Conservation (phyloP, 1,140 invertebrate genomes). For the Hyposmocoma kahamanoa region DNA sequence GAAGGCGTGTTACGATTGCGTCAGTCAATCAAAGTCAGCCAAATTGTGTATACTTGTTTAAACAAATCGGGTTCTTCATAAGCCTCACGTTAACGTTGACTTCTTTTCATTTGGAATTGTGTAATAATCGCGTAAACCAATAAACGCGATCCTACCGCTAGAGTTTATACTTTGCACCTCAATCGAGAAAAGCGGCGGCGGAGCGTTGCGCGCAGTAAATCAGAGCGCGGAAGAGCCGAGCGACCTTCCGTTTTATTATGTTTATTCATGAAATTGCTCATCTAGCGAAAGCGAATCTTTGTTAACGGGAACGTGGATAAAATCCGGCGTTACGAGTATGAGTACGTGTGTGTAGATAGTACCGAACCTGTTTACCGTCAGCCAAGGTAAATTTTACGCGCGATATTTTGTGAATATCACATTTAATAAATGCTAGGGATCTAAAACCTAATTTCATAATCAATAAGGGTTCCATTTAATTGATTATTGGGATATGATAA, state of each 20-base stretch:
- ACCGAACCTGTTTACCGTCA: too few species aligned
- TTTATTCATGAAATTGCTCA: constrained; percentile 66
- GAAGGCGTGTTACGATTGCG: too few species aligned
- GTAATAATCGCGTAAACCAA: background rate
- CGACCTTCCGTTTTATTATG: constrained; percentile 50
- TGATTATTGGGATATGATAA: too few species aligned
- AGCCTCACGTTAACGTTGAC: background rate
- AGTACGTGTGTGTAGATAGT: too few species aligned
- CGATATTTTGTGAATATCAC: too few species aligned
- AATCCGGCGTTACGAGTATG: too few species aligned
- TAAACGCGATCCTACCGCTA: background rate
- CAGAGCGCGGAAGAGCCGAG: constrained; percentile 25
- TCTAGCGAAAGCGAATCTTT: constrained; percentile 57
- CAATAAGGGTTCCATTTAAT: too few species aligned
- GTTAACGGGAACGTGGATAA: constrained; percentile 24
- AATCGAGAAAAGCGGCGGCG: constrained; percentile 6
- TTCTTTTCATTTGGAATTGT: background rate
- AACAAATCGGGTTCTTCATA: background rate
- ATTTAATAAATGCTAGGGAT: too few species aligned
- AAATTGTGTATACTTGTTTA: background rate
- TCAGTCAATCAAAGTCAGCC: background rate
- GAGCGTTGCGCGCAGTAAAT: constrained; percentile 39
- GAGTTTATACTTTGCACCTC: background rate
- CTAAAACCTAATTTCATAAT: too few species aligned
- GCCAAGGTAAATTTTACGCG: too few species aligned